These are phyloP conservation scores for Nephotettix cincticeps DNA, from an alignment of 1,140 invertebrate genomes.

Conservation along the genomic window DNA sequence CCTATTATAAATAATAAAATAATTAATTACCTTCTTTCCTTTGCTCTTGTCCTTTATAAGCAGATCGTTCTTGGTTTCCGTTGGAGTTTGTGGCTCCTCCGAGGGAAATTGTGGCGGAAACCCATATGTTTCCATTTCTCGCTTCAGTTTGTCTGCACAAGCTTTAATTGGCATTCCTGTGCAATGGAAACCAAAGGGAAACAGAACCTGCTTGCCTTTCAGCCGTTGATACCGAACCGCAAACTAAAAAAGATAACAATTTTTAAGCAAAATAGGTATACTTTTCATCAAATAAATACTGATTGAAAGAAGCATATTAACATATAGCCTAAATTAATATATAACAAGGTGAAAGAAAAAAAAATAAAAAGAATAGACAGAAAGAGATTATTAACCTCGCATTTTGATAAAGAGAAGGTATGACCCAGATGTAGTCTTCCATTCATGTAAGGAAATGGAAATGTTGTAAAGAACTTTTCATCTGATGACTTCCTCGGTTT, in stretches of 20 bases:
- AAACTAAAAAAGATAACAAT: constrained; percentile 64
- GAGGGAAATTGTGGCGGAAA: constrained; percentile 90
- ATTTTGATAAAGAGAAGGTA: constrained; percentile 96
- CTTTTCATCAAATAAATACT: neutral
- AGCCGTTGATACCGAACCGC: constrained; percentile 86
- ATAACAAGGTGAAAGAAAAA: too few relatives aligned
- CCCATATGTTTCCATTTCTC: constrained; percentile 91
- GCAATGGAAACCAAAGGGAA: constrained; percentile 98
- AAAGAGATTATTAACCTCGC: constrained; percentile 70
- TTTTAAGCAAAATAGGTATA: neutral
- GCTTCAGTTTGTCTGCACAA: constrained; percentile 95
- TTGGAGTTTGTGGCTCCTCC: constrained; percentile 48
- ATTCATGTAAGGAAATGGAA: constrained; percentile 99
- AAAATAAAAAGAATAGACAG: constrained; percentile 26
- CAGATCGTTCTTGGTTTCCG: constrained; percentile 53
- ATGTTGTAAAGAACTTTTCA: constrained; percentile 92
- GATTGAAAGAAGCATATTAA: too few relatives aligned
- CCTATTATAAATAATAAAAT: too few relatives aligned
- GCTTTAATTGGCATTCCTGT: constrained; percentile 98
- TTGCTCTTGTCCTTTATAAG: constrained; percentile 93
- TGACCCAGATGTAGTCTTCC: constrained; percentile 96
- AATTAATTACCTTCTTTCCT: constrained; percentile 95
- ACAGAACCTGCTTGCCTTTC: constrained; percentile 88
- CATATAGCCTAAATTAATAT: too few relatives aligned
- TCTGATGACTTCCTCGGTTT: constrained; percentile 52